A percentile compares a stretch with the other conserved stretches of the same genome.
These are phyloP conservation scores for Avahi laniger DNA, from an alignment of 2,797 vertebrate species.

Conservation along the genomic window DNA sequence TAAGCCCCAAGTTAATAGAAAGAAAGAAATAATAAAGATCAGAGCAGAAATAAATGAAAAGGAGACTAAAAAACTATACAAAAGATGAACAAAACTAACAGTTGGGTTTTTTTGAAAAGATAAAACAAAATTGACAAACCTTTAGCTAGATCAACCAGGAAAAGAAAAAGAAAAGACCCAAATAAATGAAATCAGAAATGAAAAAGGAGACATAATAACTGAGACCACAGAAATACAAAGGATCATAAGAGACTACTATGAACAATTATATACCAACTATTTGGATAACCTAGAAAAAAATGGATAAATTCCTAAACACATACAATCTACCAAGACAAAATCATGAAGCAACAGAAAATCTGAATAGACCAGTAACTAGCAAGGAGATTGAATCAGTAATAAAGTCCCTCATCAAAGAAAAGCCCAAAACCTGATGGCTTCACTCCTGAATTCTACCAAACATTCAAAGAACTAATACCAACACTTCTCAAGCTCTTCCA, in stretches of 20 bases:
- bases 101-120: not conserved
- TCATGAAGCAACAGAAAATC: not conserved
- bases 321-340: not conserved
- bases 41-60: not conserved
- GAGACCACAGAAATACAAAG: not conserved
- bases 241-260: not conserved
- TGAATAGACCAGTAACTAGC: not conserved
- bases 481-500: not conserved
- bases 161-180: not conserved
- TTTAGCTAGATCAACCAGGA: not conserved
- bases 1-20: not conserved
- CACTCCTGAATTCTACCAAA: not conserved
- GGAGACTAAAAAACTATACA: not conserved
- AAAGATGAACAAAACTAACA: not conserved
- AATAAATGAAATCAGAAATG: not conserved
- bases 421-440: not conserved
- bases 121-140: not conserved
- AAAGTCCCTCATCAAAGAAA: not conserved
- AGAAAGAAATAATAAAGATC: not conserved
- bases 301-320: not conserved
- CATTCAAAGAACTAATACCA: not conserved
- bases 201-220: not conserved
- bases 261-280: not conserved
- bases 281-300: not conserved
- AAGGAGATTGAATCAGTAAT: not conserved